Conservation (phyloP, 2,888 invertebrate species). For the Heliconius cydno region DNA sequence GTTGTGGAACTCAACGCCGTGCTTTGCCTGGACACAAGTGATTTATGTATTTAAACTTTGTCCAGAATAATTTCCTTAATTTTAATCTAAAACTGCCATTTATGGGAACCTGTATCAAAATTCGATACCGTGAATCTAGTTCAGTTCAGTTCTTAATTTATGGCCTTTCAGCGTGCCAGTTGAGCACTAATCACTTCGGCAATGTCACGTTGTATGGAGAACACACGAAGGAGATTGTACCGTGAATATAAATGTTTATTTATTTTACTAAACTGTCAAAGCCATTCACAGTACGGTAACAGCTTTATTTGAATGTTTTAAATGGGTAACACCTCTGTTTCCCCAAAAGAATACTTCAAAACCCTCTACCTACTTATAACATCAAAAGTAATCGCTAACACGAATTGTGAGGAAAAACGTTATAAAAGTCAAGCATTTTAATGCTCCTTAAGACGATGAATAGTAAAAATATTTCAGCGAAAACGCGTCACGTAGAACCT, state of each 20-base stretch:
- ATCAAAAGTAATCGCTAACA: constrained; percentile 36
- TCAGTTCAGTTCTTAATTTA: too few species aligned
- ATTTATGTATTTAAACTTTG: too few species aligned
- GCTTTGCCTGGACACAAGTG: too few species aligned
- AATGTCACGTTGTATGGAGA: not conserved
- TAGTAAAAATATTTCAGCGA: constrained; percentile 77
- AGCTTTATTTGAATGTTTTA: not conserved
- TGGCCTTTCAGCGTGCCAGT: too few species aligned
- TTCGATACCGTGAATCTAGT: too few species aligned
- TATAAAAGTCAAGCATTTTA: constrained; percentile 64
- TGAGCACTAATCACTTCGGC: not conserved
- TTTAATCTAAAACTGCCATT: too few species aligned
- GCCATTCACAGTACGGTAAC: not conserved
- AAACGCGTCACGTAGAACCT: constrained; percentile 72
- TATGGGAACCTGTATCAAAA: too few species aligned
- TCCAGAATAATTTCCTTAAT: too few species aligned
- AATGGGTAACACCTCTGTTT: constrained; percentile 1
- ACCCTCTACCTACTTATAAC: not conserved
- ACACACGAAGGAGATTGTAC: not conserved
- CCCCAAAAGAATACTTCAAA: not conserved
- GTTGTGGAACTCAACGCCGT: too few species aligned
- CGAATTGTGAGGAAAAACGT: constrained; percentile 39
- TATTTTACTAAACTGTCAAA: not conserved
- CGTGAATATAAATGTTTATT: too few species aligned
- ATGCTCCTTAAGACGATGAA: constrained; percentile 72